Evolutionary conservation across 1,140 invertebrate species (phyloP).

Genomic region (Brachionus plicatilis): DNA sequence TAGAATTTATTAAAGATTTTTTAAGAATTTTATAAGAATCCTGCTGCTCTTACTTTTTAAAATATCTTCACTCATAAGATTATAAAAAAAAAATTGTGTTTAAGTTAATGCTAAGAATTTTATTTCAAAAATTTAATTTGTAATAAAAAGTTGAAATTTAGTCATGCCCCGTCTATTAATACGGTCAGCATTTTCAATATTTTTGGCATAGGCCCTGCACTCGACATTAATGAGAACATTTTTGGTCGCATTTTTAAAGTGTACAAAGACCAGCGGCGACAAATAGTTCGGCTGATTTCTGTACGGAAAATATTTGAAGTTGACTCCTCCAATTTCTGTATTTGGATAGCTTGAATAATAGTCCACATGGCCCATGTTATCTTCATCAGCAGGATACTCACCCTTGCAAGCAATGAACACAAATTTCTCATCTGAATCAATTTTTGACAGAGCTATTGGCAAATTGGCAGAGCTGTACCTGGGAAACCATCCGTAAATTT

Average conservation of each 20-base stretch:
- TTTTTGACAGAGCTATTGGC: background rate
- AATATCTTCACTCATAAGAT: background rate
- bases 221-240: slow-evolving; percentile 28
- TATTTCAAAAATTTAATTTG: background rate
- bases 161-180: slow-evolving; percentile 29
- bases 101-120: no score
- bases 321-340: slow-evolving; percentile 40
- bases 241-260: slow-evolving; percentile 39
- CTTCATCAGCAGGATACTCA: slow-evolving; percentile 41
- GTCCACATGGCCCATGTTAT: slow-evolving; percentile 40
- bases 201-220: slow-evolving; percentile 32
- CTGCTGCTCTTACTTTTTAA: background rate
- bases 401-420: slow-evolving; percentile 41
- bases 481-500: slow-evolving; percentile 44
- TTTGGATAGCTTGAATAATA: slow-evolving; percentile 41
- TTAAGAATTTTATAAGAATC: no score
- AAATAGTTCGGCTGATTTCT: slow-evolving; percentile 43
- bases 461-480: background rate
- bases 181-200: background rate
- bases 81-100: no score
- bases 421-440: slow-evolving; percentile 19
- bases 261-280: slow-evolving; percentile 42
- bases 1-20: no score
- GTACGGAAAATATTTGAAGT: slow-evolving; percentile 42
- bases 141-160: slow-evolving; percentile 17